Evolutionary conservation across 30 jellyfish, hydroid and myxozoan genomes (phyloP).

Genomic region (Aurelia aurita): DNA sequence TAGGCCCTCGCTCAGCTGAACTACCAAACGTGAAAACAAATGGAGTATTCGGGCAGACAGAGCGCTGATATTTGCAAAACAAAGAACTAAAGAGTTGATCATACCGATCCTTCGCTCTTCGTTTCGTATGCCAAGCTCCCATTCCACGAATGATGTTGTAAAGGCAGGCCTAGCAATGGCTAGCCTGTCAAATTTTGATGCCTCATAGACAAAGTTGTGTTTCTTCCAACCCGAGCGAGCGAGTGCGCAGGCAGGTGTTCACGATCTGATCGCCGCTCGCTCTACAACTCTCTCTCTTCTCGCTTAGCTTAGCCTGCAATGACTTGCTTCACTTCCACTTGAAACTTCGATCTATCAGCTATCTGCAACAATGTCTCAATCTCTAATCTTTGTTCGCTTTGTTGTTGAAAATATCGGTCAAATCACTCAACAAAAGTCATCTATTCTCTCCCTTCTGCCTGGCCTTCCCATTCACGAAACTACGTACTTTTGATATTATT

Average conservation of each 20-base stretch:
- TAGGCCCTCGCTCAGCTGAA: too few species aligned
- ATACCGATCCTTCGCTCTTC: constrained; percentile 80
- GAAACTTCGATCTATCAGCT: constrained; percentile 15
- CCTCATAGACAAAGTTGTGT: constrained; percentile 52
- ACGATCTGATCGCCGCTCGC: background rate
- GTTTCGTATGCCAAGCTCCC: constrained; percentile 91
- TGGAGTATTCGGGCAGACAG: too few species aligned
- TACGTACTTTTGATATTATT: too few species aligned
- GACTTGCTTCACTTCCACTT: constrained; percentile 18
- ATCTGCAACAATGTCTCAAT: background rate
- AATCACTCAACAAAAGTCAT: too few species aligned
- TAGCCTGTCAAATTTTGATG: constrained; percentile 46
- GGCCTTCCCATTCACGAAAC: too few species aligned
- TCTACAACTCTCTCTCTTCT: too few species aligned
- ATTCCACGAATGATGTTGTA: constrained; percentile 51
- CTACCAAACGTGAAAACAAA: too few species aligned
- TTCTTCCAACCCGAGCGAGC: constrained; percentile 50
- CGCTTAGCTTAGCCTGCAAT: constrained; percentile 1
- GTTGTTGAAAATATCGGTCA: too few species aligned
- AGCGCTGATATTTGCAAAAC: too few species aligned
- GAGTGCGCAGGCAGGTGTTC: constrained; percentile 69
- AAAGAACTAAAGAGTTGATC: background rate
- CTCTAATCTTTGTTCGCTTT: background rate
- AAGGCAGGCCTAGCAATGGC: constrained; percentile 63
- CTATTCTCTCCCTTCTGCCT: too few species aligned